phyloP scores from a whole-genome alignment of 2,797 vertebrate species.

The Astyanax mexicanus region DNA sequence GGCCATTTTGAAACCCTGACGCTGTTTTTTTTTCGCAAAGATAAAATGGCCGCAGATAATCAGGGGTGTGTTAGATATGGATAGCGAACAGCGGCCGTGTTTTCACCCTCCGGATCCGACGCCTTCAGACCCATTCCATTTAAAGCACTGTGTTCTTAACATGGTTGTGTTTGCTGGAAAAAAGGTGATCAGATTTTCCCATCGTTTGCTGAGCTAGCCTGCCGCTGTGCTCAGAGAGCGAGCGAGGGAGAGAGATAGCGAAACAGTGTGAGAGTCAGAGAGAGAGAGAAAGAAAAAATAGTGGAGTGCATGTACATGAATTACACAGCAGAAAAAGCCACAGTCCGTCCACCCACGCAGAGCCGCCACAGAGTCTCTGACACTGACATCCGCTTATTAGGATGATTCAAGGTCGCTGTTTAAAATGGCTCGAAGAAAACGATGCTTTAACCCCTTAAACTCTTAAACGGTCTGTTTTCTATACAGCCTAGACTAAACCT shows the following conservation, averaged over 20 bases:
- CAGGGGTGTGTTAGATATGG: background rate
- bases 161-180: background rate
- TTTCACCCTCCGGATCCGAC: background rate
- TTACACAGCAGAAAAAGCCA: slow-evolving; percentile 29
- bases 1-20: slow-evolving; percentile 58
- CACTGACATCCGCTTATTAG: background rate
- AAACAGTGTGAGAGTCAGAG: too few relatives aligned
- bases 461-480: too few relatives aligned
- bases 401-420: background rate
- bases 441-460: too few relatives aligned
- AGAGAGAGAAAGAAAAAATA: slow-evolving; percentile 11
- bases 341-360: background rate
- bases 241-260: slow-evolving; percentile 6
- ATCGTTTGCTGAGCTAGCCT: slow-evolving; percentile 4
- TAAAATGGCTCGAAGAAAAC: background rate
- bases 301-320: slow-evolving; percentile 7
- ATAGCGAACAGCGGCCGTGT: background rate
- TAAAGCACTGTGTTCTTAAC: background rate
- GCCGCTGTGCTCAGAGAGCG: slow-evolving; percentile 1
- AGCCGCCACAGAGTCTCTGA: background rate
- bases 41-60: slow-evolving; percentile 59
- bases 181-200: background rate
- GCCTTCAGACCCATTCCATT: background rate
- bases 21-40: slow-evolving; percentile 27
- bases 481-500: too few relatives aligned